These are phyloP conservation scores for Ophioderma brevispina DNA, from an alignment of 35 echinoderm and acorn worm genomes.

Conservation along the genomic window DNA sequence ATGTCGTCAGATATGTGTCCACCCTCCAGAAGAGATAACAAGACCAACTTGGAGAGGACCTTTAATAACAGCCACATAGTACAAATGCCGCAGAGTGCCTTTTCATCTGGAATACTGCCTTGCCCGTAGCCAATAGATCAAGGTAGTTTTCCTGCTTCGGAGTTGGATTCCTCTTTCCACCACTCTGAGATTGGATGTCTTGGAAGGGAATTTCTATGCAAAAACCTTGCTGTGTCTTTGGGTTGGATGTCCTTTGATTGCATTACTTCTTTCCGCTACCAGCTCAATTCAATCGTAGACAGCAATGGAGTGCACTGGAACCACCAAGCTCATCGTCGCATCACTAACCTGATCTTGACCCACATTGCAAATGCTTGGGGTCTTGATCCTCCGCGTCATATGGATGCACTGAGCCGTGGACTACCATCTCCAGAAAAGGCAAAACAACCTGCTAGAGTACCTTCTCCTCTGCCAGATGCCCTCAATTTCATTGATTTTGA, in stretches of 20 bases:
- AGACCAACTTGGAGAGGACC: conserved; percentile 81
- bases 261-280: conserved; percentile 67
- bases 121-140: conserved; percentile 82
- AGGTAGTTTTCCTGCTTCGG: conserved; percentile 77
- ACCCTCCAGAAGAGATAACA: conserved; percentile 70
- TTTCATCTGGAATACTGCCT: conserved; percentile 86
- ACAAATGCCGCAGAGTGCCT: conserved; percentile 49
- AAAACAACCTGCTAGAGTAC: background rate
- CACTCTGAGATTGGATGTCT: conserved; percentile 67
- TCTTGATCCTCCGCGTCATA: conserved; percentile 23
- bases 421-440: background rate
- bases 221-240: conserved; percentile 54
- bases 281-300: conserved; percentile 70
- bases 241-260: conserved; percentile 77
- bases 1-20: conserved; percentile 79
- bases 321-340: conserved; percentile 81
- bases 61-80: conserved; percentile 36
- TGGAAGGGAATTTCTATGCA: conserved; percentile 92
- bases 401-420: background rate
- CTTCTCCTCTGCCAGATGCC: background rate
- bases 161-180: too few relatives aligned
- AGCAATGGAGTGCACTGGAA: conserved; percentile 95
- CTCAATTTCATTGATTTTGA: background rate
- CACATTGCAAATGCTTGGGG: conserved; percentile 82
- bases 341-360: conserved; percentile 81